These are phyloP conservation scores for Macaria notata DNA, from an alignment of 2,888 invertebrate species.

Conservation along the genomic window DNA sequence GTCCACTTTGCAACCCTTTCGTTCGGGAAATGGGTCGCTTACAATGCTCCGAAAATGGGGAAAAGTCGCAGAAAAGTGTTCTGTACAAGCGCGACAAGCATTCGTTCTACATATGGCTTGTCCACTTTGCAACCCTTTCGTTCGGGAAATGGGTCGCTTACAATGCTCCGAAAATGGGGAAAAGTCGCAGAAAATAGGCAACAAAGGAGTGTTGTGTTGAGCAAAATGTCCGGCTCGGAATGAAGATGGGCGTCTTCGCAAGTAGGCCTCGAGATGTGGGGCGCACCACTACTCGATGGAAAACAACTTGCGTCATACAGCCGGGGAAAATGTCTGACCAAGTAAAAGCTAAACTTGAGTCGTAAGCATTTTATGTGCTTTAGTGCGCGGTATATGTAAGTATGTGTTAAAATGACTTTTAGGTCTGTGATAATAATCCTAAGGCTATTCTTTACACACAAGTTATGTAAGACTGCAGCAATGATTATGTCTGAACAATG, in stretches of 20 bases:
- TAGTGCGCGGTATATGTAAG: too few species aligned
- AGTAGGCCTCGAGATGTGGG: constrained; percentile 29
- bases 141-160: constrained; percentile 48
- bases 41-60: constrained; percentile 49
- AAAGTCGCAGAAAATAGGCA: constrained; percentile 42
- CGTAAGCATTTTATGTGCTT: too few species aligned
- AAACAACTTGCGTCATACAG: constrained; percentile 24
- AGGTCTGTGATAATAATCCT: too few species aligned
- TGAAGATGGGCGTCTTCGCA: constrained; percentile 16
- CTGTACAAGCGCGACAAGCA: constrained; percentile 25
- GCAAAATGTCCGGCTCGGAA: constrained; percentile 20
- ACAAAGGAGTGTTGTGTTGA: constrained; percentile 48
- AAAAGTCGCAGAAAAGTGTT: constrained; percentile 40
- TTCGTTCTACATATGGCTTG: constrained; percentile 28
- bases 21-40: constrained; percentile 47
- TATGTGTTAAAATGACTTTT: too few species aligned
- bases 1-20: constrained; percentile 42
- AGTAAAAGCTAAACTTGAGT: constrained; percentile 5
- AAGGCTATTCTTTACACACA: too few species aligned
- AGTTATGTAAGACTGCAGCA: too few species aligned
- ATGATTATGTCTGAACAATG: too few species aligned
- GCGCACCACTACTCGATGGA: constrained; percentile 27
- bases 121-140: constrained; percentile 43
- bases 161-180: constrained; percentile 48
- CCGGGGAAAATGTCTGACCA: constrained; percentile 8